Percentiles rank a stretch among this genome's conserved stretches.
These are phyloP conservation scores for Aporophyla lueneburgensis DNA, from an alignment of 2,888 invertebrate species.

Conservation along the genomic window DNA sequence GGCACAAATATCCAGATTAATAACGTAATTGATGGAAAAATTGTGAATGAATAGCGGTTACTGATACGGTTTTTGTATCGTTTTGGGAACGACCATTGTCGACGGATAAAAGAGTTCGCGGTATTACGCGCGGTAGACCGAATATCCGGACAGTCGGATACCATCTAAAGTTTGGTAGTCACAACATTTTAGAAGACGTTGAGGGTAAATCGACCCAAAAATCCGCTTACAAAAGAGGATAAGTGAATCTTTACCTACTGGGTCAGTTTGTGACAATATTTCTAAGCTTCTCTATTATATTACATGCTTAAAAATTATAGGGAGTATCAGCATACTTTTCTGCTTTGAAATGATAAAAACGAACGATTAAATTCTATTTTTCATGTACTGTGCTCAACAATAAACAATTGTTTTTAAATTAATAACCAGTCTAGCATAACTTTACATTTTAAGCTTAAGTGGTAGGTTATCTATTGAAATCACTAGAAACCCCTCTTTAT, in stretches of 20 bases:
- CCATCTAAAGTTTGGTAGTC: conserved; percentile 25
- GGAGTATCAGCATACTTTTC: neutral
- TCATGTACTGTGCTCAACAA: no score
- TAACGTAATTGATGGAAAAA: conserved; percentile 64
- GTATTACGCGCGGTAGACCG: conserved; percentile 52
- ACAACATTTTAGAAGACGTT: conserved; percentile 18
- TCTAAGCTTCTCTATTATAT: neutral
- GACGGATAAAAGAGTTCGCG: conserved; percentile 59
- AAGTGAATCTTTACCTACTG: neutral
- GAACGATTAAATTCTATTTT: neutral
- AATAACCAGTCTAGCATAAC: no score
- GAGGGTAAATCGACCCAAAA: conserved; percentile 9
- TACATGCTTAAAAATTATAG: neutral
- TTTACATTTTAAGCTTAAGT: neutral
- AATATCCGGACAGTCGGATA: conserved; percentile 56
- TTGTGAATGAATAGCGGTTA: conserved; percentile 55
- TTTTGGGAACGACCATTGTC: conserved; percentile 43
- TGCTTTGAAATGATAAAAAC: neutral
- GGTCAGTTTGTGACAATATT: conserved; percentile 14
- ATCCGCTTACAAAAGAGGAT: conserved; percentile 27
- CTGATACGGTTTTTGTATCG: conserved; percentile 50
- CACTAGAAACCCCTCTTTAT: neutral
- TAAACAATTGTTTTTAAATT: no score
- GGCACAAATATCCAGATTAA: conserved; percentile 72
- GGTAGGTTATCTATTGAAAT: conserved; percentile 10